A percentile compares a stretch with the other conserved stretches of the same genome.
Evolutionary conservation across 2,113 vertebrate species (phyloP).

Genomic region (Nerophis lumbriciformis): DNA sequence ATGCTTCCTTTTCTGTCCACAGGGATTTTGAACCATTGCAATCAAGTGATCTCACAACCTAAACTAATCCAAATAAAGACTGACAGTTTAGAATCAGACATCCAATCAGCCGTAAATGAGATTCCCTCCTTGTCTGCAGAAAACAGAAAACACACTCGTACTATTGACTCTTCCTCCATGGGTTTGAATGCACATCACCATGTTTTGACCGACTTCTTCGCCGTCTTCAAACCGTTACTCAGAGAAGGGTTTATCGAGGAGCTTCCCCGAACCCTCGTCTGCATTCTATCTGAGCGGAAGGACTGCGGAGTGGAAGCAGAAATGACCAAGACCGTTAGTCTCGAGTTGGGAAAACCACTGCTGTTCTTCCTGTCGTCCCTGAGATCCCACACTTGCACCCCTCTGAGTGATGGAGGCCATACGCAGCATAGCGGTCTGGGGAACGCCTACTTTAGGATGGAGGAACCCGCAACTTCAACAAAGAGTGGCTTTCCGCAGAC

Average conservation of each 20-base stretch:
- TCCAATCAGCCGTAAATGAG: constrained; percentile 46
- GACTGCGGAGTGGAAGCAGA: constrained; percentile 65
- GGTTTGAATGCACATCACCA: constrained; percentile 32
- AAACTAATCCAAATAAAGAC: constrained; percentile 22
- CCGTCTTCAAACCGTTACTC: constrained; percentile 40
- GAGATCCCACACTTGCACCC: constrained; percentile 54
- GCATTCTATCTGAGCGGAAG: constrained; percentile 55
- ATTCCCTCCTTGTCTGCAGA: constrained; percentile 44
- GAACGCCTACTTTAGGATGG: constrained; percentile 28
- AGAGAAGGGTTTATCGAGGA: constrained; percentile 45
- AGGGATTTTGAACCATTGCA: constrained; percentile 42
- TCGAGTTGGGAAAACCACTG: constrained; percentile 44
- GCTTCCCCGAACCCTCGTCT: constrained; percentile 58
- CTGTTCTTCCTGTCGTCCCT: constrained; percentile 44
- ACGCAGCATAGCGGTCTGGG: constrained; percentile 20
- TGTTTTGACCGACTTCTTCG: constrained; percentile 38
- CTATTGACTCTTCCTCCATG: not conserved
- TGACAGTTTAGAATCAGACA: constrained; percentile 35
- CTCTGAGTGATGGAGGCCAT: not conserved
- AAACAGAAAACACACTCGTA: constrained; percentile 3
- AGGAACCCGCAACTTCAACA: not conserved
- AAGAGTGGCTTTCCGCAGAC: constrained; percentile 40
- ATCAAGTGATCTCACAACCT: constrained; percentile 23
- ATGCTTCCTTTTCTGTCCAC: not conserved
- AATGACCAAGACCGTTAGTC: constrained; percentile 45